Base-by-base conservation (phyloP, 2,888 invertebrate species). In the Pantelozetes paolii region DNA sequence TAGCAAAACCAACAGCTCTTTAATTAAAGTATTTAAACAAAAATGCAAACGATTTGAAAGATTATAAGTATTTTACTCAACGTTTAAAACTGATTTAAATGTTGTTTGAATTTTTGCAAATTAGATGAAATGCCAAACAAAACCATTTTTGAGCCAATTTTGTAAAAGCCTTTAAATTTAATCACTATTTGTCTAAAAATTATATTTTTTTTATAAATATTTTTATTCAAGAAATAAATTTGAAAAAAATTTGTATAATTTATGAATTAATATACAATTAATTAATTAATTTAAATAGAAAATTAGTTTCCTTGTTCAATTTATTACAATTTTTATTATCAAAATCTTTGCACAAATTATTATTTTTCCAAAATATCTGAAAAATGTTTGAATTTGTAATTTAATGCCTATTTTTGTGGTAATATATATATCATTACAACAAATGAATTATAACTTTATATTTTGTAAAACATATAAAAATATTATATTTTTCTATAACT, bases 271-370 rank as follows among this genome's bases (percentile, higher is more conserved):
- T n/a, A 50, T 50, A 50, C 20, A 59, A 11, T 59, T 59, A 20
- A n/a, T 26, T 28, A 26, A 28, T 59, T 6, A 59, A 59, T 59
- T 28, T 6, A 28, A 59, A 59, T 26, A 59, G 9, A 59, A 15
- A 59, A 26, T 18, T 11, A 15, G 26, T 57, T 59, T 30, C 20
- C 8, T 50, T 50, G 8, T n/a, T 50, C 8, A 8, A n/a, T n/a
- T 50, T 50, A n/a, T n/a, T 1, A 50, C 1, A n/a, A n/a, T 15
- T 28, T 9, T 18, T 13, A 57, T 6, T 23, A 30, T 28, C 15
- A 15, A 28, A 26, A 26, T 9, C 23, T 59, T 59, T 59, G 59
- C 59, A 59, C 59, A 59, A 59, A 59, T 59, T 59, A 59, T 59
- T 59, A 36, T 36, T 36, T 36, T 36, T 36, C 5, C 11, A 8